Conservation (phyloP, 2,113 vertebrate species). For the Thamnaconus septentrionalis region DNA sequence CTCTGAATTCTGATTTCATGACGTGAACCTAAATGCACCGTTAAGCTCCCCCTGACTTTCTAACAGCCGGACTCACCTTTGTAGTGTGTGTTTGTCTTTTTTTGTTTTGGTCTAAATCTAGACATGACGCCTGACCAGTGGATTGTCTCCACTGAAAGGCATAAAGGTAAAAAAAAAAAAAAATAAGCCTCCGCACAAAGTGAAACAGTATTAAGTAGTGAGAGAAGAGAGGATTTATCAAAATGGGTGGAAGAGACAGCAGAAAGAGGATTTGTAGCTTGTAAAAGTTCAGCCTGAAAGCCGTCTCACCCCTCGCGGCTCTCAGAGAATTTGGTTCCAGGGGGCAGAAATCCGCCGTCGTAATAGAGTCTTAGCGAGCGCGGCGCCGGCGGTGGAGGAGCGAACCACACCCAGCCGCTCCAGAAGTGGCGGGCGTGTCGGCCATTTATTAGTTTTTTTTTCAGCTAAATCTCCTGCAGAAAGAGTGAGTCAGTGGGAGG, state of each 20-base stretch:
- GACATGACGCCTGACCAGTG: conserved; percentile 1
- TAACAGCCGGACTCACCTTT: no score
- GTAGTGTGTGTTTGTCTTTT: no score
- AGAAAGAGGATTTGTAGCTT: conserved; percentile 53
- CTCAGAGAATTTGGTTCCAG: conserved; percentile 12
- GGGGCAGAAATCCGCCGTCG: conserved; percentile 6
- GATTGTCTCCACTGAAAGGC: conserved; percentile 17
- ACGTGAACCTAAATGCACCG: no score
- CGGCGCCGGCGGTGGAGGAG: conserved; percentile 8
- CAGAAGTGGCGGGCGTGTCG: background rate
- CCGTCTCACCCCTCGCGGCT: conserved; percentile 17
- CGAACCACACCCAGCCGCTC: conserved; percentile 9
- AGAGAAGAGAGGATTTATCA: conserved; percentile 37
- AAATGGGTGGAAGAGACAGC: conserved; percentile 9
- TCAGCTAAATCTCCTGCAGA: no score
- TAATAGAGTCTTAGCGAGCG: conserved; percentile 5
- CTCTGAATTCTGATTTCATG: no score
- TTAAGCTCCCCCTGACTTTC: no score
- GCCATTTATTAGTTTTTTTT: background rate
- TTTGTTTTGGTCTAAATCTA: no score
- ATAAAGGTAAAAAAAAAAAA: conserved; percentile 9
- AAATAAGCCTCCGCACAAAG: conserved; percentile 15
- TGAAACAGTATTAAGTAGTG: conserved; percentile 22
- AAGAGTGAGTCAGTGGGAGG: no score
- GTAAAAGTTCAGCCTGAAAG: conserved; percentile 38